Evolutionary conservation across 2,113 vertebrate species (phyloP).

Genomic region (Cygnus atratus): DNA sequence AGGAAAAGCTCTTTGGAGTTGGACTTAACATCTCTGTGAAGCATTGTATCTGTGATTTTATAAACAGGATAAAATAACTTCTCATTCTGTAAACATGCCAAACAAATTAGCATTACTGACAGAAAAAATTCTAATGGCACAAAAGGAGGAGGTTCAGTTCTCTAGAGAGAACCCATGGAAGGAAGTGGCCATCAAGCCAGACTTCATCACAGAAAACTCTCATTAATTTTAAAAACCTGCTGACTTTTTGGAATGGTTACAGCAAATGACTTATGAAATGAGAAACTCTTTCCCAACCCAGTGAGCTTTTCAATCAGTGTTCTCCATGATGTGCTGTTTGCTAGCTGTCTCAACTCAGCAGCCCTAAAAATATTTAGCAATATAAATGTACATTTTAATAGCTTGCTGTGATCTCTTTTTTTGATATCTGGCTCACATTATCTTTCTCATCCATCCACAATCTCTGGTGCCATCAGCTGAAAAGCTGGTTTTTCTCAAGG

Average conservation of each 20-base stretch:
- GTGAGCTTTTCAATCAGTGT: conserved; percentile 67
- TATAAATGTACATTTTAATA: conserved; percentile 71
- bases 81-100: conserved; percentile 1
- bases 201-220: conserved; percentile 41
- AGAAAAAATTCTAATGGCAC: background rate
- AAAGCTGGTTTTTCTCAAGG: conserved; percentile 49
- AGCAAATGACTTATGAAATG: conserved; percentile 73
- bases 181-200: conserved; percentile 33
- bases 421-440: conserved; percentile 52
- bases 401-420: conserved; percentile 31
- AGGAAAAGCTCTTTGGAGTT: background rate
- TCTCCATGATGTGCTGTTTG: conserved; percentile 64
- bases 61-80: conserved; percentile 30
- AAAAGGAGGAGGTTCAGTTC: conserved; percentile 9
- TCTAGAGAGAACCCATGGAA: conserved; percentile 9
- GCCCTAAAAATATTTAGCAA: conserved; percentile 66
- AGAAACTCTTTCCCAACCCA: conserved; percentile 64
- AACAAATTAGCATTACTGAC: background rate
- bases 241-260: conserved; percentile 68
- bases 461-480: conserved; percentile 52
- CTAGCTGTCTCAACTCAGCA: conserved; percentile 59
- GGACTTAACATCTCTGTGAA: background rate
- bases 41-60: background rate
- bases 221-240: conserved; percentile 66
- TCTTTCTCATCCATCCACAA: conserved; percentile 33